These are phyloP conservation scores for Hemitrygon akajei DNA, from an alignment of 2,797 vertebrate genomes.

Conservation along the genomic window DNA sequence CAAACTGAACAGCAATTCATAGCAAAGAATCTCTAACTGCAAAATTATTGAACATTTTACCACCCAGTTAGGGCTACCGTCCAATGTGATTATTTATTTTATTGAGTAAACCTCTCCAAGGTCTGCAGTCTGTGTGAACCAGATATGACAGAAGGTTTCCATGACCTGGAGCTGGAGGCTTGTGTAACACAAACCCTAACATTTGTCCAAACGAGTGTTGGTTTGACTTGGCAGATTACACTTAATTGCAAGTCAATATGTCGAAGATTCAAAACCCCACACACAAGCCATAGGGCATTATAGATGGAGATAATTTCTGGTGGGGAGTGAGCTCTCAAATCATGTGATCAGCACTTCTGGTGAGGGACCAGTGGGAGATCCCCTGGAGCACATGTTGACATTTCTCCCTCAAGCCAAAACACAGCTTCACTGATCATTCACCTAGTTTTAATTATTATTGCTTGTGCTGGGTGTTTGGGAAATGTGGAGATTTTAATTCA, in stretches of 20 bases:
- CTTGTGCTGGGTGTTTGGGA: no score
- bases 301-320: neutral
- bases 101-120: conserved; percentile 6
- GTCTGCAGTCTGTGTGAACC: neutral
- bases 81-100: neutral
- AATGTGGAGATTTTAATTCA: neutral
- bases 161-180: neutral
- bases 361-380: neutral
- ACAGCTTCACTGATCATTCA: neutral
- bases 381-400: neutral
- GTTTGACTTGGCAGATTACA: neutral
- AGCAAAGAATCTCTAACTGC: neutral
- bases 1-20: neutral
- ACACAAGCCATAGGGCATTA: neutral
- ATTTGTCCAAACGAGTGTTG: no score
- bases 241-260: no score
- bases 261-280: neutral
- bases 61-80: neutral
- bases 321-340: neutral
- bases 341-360: neutral
- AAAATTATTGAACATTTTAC: neutral
- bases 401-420: neutral
- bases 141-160: neutral
- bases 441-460: neutral
- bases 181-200: neutral